Evolutionary conservation across 2,888 invertebrate genomes (phyloP), one percentile per base, ranked within the genome.

Genomic region (Phorcus lineatus): DNA sequence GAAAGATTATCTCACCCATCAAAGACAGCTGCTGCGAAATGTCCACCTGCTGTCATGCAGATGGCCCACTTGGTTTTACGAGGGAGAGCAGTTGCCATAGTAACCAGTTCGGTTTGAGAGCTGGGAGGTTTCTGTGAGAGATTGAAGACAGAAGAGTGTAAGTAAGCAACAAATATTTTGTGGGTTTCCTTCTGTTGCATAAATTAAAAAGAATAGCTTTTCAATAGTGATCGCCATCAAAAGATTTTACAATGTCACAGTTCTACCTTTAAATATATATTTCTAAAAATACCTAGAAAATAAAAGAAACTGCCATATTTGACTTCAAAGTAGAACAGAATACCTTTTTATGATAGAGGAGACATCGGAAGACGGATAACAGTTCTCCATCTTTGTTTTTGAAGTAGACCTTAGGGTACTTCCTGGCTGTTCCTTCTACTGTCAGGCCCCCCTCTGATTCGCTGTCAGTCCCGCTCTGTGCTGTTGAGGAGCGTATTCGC

Each of bases 31-130:
- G 95, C 96, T 31, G 96, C 96, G 93, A 96, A 96, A 92, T 96
- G 96, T 0, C 97, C 97, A 4, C 97, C 97, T 0, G 96, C 96
- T 53, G 97, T 94, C 96, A 97, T 96, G 76, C 97, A 92, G 9
- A 97, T 94, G 0, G 96, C 95, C 96, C 96, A 97, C 47, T 92
- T 94, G 7, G 94, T 94, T 0, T 94, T 94, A 24, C 92, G 91
- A 16, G 88, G 91, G 67, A 91, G 87, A 77, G 90, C 87, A 80
- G 90, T 88, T 81, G 93, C 89, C 86, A 91, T 83, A 74, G 88
- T 83, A 79, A 94, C 84, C 82, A 94, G 83, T 78, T 92, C 92
- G 13, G 90, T 88, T 57, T 90, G 89, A 55, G 85, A 89, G 17
- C 85, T 88, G 40, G 92, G 91, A 74, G 91, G 89, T 85, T 91